phyloP scores from a whole-genome alignment of 2,888 invertebrate species.

The Dicyrtoma fusca region DNA sequence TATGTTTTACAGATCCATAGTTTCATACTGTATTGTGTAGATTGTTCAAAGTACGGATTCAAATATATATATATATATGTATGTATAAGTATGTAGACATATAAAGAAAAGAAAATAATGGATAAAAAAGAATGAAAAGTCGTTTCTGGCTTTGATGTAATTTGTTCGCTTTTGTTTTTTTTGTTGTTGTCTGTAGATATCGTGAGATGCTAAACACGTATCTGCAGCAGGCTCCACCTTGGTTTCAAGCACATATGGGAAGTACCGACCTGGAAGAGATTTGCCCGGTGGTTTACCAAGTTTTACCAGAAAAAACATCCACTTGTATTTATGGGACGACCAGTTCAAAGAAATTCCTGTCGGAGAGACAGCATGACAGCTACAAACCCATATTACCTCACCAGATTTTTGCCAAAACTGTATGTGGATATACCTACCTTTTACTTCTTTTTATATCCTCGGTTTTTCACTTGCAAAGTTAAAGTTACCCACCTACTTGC shows the following conservation, averaged over 20 bases:
- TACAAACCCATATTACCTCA: conserved; percentile 53
- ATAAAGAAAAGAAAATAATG: not conserved
- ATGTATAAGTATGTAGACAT: not conserved
- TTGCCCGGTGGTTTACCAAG: conserved; percentile 54
- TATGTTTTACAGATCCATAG: not conserved
- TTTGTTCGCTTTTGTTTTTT: conserved; percentile 15
- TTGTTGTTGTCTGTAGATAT: conserved; percentile 43
- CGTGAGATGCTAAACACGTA: conserved; percentile 55
- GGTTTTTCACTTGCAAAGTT: no score
- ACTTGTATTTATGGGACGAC: conserved; percentile 51
- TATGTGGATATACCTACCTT: conserved; percentile 20
- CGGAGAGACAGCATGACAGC: conserved; percentile 46
- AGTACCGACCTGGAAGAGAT: conserved; percentile 54
- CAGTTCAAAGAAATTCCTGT: conserved; percentile 41
- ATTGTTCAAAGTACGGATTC: no score
- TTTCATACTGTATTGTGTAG: no score
- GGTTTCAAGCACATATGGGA: conserved; percentile 53
- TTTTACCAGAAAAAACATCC: conserved; percentile 47
- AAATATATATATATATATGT: no score
- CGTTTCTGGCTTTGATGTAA: conserved; percentile 15
- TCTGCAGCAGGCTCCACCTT: conserved; percentile 52
- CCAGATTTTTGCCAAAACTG: conserved; percentile 55
- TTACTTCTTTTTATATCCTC: not conserved
- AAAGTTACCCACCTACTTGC: no score
- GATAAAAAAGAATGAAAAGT: conserved; percentile 2